A percentile compares a stretch with the other conserved stretches of the same genome.
Conservation (phyloP, 1,140 invertebrate genomes). For the Tetramorium parvispinum region DNA sequence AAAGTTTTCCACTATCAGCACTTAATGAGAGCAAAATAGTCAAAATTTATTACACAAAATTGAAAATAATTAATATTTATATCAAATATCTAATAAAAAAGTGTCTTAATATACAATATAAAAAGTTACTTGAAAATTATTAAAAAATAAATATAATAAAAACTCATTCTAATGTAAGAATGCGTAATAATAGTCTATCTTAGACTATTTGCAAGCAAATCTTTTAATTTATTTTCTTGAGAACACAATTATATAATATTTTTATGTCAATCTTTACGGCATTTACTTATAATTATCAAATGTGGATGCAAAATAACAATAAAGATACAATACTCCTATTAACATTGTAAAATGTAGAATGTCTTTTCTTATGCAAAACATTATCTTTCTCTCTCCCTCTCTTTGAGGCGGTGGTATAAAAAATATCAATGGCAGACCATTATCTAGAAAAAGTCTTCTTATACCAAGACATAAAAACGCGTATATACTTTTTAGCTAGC, state of each 20-base stretch:
- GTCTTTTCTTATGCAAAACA: slow-evolving; percentile 57
- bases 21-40: background rate
- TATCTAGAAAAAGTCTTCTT: slow-evolving; percentile 70
- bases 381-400: background rate
- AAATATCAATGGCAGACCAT: slow-evolving; percentile 70
- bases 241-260: background rate
- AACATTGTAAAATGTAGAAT: slow-evolving; percentile 24
- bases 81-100: background rate
- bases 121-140: background rate
- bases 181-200: background rate
- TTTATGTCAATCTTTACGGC: background rate
- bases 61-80: background rate
- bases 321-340: slow-evolving; percentile 39
- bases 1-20: background rate
- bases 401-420: slow-evolving; percentile 56
- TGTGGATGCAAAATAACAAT: slow-evolving; percentile 13
- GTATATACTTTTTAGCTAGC: slow-evolving; percentile 54
- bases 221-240: background rate
- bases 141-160: background rate
- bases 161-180: background rate
- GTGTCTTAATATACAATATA: background rate
- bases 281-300: slow-evolving; percentile 41
- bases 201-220: background rate
- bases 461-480: slow-evolving; percentile 64
- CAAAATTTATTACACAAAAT: background rate